Evolutionary conservation across 2,113 vertebrate species (phyloP).

Genomic region (Mionectes macconnelli): DNA sequence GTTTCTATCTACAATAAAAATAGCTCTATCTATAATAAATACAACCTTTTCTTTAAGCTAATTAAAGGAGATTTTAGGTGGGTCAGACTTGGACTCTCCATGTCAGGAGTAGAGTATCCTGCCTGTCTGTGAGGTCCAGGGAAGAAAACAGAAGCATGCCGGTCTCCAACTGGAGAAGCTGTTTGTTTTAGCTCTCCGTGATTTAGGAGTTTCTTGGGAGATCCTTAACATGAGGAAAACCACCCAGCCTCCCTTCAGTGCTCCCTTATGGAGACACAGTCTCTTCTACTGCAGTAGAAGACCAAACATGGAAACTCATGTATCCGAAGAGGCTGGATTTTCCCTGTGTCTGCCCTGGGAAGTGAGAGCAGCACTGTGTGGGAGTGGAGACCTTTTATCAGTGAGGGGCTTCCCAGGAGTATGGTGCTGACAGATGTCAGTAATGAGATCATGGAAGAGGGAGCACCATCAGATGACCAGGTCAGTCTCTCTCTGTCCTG

Average conservation of each 20-base stretch:
- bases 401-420: neutral
- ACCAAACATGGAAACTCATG: neutral
- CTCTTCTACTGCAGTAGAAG: neutral
- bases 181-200: neutral
- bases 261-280: neutral
- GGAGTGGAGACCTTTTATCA: neutral
- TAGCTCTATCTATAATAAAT: neutral
- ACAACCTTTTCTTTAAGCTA: neutral
- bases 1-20: neutral
- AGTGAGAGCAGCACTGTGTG: neutral
- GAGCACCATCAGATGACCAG: neutral
- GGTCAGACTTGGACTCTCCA: neutral
- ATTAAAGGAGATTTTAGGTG: neutral
- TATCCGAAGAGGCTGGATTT: neutral
- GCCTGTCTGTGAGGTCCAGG: neutral
- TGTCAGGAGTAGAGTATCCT: neutral
- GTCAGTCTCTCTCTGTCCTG: neutral
- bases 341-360: neutral
- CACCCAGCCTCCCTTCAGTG: accelerated
- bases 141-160: accelerated
- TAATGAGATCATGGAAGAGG: constrained; percentile 2
- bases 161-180: neutral
- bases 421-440: neutral
- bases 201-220: neutral
- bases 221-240: neutral